phyloP scores from a whole-genome alignment of 2,888 invertebrate genomes.

The Phyllotreta cruciferae region DNA sequence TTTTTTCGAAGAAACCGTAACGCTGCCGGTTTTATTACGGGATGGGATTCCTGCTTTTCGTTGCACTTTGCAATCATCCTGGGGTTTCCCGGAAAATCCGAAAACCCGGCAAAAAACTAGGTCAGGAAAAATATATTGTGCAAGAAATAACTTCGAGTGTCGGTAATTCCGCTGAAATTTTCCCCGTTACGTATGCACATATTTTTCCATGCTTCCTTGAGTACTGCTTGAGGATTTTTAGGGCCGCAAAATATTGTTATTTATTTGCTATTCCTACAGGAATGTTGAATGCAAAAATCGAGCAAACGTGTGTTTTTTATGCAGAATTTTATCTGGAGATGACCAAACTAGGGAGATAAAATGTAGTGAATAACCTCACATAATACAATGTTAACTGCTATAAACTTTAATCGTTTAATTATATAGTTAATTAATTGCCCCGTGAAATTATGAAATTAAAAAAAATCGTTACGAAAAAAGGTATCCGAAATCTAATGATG shows the following conservation, averaged over 20 bases:
- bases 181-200: conserved; percentile 16
- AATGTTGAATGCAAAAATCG: too few species aligned
- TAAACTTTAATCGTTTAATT: too few species aligned
- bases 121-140: conserved; percentile 22
- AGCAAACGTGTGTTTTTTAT: too few species aligned
- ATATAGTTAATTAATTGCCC: too few species aligned
- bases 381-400: too few species aligned
- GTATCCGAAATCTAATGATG: conserved; percentile 32
- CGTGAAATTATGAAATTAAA: too few species aligned
- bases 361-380: too few species aligned
- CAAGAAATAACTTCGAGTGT: conserved; percentile 12
- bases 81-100: conserved; percentile 22
- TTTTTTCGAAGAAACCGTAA: background rate
- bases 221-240: conserved; percentile 12
- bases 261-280: conserved; percentile 1
- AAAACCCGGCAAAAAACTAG: conserved; percentile 13
- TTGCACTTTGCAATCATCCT: conserved; percentile 21
- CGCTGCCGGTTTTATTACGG: conserved; percentile 14
- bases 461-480: too few species aligned
- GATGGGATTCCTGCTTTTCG: conserved; percentile 16
- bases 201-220: conserved; percentile 13
- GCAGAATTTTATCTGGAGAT: too few species aligned
- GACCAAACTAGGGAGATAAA: too few species aligned
- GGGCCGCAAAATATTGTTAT: conserved; percentile 10
- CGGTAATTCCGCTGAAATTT: conserved; percentile 19